These are phyloP conservation scores for Carettochelys insculpta DNA, from an alignment of 2,113 vertebrate species.

Conservation along the genomic window DNA sequence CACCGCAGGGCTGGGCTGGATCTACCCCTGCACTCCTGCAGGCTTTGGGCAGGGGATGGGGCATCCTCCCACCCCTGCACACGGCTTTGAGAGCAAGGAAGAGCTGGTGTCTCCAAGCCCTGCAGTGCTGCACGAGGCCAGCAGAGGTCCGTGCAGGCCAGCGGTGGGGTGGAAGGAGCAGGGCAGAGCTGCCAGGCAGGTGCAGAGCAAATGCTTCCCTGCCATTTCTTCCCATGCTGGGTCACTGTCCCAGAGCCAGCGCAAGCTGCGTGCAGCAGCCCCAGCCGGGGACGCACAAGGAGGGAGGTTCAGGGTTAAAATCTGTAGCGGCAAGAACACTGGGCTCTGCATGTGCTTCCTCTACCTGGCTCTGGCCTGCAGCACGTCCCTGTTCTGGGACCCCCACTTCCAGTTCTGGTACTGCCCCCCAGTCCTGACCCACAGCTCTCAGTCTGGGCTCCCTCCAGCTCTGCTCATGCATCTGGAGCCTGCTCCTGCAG, in stretches of 20 bases:
- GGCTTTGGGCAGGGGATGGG: too few species aligned
- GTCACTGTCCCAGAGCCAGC: neutral
- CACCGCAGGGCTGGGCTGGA: neutral
- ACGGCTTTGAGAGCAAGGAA: neutral
- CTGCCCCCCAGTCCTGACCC: neutral
- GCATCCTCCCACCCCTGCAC: too few species aligned
- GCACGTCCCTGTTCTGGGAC: neutral
- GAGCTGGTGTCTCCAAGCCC: neutral
- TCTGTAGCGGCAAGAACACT: neutral
- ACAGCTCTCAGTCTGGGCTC: neutral
- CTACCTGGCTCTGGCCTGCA: neutral
- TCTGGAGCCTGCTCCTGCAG: neutral
- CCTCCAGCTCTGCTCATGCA: neutral
- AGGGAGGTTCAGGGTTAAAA: neutral
- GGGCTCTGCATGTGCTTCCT: neutral
- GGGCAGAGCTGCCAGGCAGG: neutral
- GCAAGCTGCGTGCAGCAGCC: neutral
- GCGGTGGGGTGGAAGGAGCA: fast-evolving
- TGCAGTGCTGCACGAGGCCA: neutral
- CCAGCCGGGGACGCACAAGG: neutral
- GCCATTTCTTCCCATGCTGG: neutral
- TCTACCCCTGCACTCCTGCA: neutral
- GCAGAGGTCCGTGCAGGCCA: neutral
- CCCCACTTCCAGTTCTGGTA: neutral
- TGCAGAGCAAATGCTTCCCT: neutral